These are phyloP conservation scores for Remorina albescens DNA, from an alignment of 2,797 vertebrate genomes.

Conservation along the genomic window DNA sequence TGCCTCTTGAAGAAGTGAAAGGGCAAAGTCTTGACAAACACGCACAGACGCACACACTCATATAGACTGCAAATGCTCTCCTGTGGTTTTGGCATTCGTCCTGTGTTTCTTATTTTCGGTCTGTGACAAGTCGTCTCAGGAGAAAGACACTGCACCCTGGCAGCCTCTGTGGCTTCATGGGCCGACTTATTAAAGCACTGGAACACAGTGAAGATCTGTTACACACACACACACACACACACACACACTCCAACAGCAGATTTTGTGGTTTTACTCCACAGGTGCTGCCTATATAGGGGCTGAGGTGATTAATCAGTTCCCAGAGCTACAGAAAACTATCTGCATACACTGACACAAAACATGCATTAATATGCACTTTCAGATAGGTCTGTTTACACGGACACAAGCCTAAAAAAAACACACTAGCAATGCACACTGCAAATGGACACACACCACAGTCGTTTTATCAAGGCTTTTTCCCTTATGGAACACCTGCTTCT, in stretches of 20 bases:
- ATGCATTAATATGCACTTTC: slow-evolving; percentile 21
- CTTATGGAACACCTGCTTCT: slow-evolving; percentile 42
- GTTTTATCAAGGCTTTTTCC: slow-evolving; percentile 37
- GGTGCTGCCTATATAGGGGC: slow-evolving; percentile 23
- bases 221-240: neutral
- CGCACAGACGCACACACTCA: neutral
- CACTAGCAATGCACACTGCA: slow-evolving; percentile 7
- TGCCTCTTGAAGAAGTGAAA: slow-evolving; percentile 39
- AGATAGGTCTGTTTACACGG: slow-evolving; percentile 18
- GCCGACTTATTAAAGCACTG: slow-evolving; percentile 65
- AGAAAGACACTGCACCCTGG: slow-evolving; percentile 45
- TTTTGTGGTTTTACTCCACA: slow-evolving; percentile 34
- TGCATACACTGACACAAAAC: slow-evolving; percentile 3
- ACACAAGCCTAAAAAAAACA: slow-evolving; percentile 9
- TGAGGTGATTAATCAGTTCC: slow-evolving; percentile 61
- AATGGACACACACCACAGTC: slow-evolving; percentile 16
- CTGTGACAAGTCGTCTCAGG: slow-evolving; percentile 48
- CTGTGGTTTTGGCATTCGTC: slow-evolving; percentile 27
- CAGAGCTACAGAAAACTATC: slow-evolving; percentile 9
- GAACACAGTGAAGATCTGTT: slow-evolving; percentile 21
- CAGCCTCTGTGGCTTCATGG: slow-evolving; percentile 36
- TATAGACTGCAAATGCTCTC: neutral
- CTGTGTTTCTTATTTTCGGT: slow-evolving; percentile 39
- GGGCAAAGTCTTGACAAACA: slow-evolving; percentile 1
- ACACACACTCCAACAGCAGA: slow-evolving; percentile 22